A percentile compares a stretch with the other conserved stretches of the same genome.
Conservation (phyloP, 2,888 invertebrate genomes). For the Escarpia spicata region DNA sequence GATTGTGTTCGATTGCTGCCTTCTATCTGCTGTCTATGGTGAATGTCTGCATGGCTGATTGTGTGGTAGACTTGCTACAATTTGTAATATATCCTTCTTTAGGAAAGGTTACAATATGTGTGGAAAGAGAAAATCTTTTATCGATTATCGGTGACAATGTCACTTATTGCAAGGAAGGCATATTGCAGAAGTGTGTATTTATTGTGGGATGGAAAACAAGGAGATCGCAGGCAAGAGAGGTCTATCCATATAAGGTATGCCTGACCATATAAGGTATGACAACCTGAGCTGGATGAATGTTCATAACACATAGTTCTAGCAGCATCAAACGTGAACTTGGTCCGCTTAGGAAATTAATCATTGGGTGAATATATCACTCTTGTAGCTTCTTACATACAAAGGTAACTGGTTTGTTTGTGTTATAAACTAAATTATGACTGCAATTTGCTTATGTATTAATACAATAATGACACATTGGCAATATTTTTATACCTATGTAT, state of each 20-base stretch:
- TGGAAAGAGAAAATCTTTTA: not conserved
- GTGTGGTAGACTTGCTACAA: not conserved
- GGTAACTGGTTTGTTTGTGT: not conserved
- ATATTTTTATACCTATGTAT: slow-evolving; percentile 7
- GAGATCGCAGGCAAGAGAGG: not conserved
- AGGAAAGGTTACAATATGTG: not conserved
- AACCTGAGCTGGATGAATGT: not conserved
- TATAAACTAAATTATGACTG: slow-evolving; percentile 10
- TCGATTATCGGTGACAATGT: not conserved
- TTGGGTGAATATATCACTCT: not conserved
- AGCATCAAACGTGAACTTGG: not conserved
- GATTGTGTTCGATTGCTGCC: not conserved
- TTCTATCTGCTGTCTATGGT: not conserved
- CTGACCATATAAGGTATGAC: not conserved
- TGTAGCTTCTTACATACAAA: not conserved
- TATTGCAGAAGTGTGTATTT: not conserved
- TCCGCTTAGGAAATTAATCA: not conserved
- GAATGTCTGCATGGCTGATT: not conserved
- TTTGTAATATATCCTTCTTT: not conserved
- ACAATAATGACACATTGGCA: slow-evolving; percentile 6
- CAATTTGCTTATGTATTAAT: not conserved
- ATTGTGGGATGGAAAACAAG: not conserved
- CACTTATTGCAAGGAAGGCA: not conserved
- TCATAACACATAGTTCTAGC: not conserved
- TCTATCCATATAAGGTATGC: not conserved